Base-by-base conservation (phyloP, 2,888 invertebrate species). In the Penaeus monodon region DNA sequence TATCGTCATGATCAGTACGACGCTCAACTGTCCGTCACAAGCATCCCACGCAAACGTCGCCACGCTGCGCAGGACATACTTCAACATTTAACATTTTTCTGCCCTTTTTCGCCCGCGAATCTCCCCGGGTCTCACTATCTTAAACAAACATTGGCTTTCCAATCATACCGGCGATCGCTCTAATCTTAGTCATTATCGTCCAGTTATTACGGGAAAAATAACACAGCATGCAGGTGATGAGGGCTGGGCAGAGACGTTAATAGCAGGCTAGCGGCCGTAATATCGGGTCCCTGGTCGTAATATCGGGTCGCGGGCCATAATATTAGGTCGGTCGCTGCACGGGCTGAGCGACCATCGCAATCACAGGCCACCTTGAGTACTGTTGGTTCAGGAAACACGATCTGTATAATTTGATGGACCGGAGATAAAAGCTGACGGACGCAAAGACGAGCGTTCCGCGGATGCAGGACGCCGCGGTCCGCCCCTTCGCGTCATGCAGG, bases 111-210 rank as follows among this genome's bases (percentile, higher is more conserved):
- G 44, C 81, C 44, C 81, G 6, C 33, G 24, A 63, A 24, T 7
- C 73, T n/a, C 63, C 57, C 38, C 73, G 73, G 6, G 22, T 38
- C 29, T 64, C 22, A 63, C 74, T 22, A 73, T 73, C 73, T 57
- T 70, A 82, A 82, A 82, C 82, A 82, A 82, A 82, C 82, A 82
- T 38, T 73, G 63, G 49, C 74, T 73, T 74, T 73, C 74, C 22
- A 82, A 74, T 82, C 82, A 29, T 64, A 20, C 74, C 29, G 63
- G 82, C 33, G 66, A 80, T 80, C 80, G 65, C 20, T 22, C 44
- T 74, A 63, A 82, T 74, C 74, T 74, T 74, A 73, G 63, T 57
- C 74, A 82, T 82, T 82, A 82, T 74, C 80, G 27, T 80, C 65
- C 66, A 24, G 66, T 80, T 80, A 80, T 80, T 80, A 73, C 73